Conservation (phyloP, 2,797 vertebrate species). For the Myotis daubentonii region DNA sequence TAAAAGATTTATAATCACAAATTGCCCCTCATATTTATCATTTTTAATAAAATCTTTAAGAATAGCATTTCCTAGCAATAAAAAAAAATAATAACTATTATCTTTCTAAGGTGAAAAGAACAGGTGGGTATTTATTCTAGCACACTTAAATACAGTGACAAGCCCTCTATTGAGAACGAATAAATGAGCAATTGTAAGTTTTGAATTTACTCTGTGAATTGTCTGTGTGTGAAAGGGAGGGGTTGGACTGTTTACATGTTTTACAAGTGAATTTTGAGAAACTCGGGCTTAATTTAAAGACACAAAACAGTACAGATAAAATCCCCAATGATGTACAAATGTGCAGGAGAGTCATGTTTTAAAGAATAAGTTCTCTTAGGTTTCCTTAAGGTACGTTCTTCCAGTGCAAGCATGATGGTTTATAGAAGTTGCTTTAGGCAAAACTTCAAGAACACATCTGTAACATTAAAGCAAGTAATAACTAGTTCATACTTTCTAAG, state of each 20-base stretch:
- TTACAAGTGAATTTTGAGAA: constrained; percentile 52
- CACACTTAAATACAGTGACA: constrained; percentile 28
- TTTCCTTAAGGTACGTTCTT: constrained; percentile 44
- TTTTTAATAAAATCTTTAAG: constrained; percentile 46
- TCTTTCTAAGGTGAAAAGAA: constrained; percentile 57
- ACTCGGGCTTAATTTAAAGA: constrained; percentile 41
- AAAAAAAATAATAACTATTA: background rate
- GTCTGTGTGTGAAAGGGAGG: background rate
- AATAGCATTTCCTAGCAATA: constrained; percentile 51
- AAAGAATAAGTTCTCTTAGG: background rate
- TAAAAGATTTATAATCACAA: background rate
- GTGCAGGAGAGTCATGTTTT: constrained; percentile 37
- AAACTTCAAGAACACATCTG: constrained; percentile 27
- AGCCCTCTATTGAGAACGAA: constrained; percentile 8
- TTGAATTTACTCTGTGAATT: constrained; percentile 28
- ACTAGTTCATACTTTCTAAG: constrained; percentile 57
- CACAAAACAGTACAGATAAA: background rate
- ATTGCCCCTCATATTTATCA: constrained; percentile 29
- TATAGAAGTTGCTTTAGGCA: constrained; percentile 49
- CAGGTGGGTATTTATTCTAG: background rate
- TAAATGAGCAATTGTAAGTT: constrained; percentile 18
- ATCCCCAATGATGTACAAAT: background rate
- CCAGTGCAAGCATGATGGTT: constrained; percentile 19
- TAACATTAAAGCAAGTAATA: constrained; percentile 47
- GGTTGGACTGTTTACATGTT: background rate